These are phyloP conservation scores for Dryas iulia DNA, from an alignment of 1,140 invertebrate species.

Conservation along the genomic window DNA sequence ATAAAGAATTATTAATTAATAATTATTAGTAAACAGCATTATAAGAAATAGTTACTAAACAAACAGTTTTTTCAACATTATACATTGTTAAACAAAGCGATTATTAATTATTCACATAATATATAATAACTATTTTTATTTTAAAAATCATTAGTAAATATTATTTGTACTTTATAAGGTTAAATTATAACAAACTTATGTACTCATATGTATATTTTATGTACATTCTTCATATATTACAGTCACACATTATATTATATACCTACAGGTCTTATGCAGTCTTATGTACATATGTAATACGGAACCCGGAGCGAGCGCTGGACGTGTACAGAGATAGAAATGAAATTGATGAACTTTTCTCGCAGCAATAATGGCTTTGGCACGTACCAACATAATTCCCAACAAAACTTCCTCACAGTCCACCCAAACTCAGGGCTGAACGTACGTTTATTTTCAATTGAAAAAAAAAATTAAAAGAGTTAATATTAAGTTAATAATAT, in stretches of 20 bases:
- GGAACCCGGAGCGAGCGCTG: slow-evolving; percentile 31
- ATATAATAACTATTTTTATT: too few species aligned
- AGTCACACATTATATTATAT: not conserved
- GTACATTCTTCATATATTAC: too few species aligned
- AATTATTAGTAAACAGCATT: too few species aligned
- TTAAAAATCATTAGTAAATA: too few species aligned
- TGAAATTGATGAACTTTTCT: slow-evolving; percentile 80
- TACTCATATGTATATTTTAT: too few species aligned
- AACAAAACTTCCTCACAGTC: slow-evolving; percentile 77
- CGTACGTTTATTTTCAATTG: slow-evolving; percentile 1
- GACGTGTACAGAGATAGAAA: slow-evolving; percentile 68
- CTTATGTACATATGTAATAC: slow-evolving; percentile 5
- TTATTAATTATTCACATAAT: too few species aligned
- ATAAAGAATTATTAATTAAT: too few species aligned
- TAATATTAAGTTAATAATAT: not conserved
- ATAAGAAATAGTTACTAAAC: too few species aligned
- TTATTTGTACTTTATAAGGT: too few species aligned
- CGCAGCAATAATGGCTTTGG: slow-evolving; percentile 81
- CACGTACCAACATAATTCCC: slow-evolving; percentile 81
- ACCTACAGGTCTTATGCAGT: not conserved
- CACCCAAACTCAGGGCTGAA: slow-evolving; percentile 56
- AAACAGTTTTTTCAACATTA: too few species aligned
- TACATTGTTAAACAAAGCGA: too few species aligned
- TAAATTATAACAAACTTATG: too few species aligned
- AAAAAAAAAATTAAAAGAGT: not conserved